Evolutionary conservation across 2,113 vertebrate genomes (phyloP).

Genomic region (Nerophis ophidion): DNA sequence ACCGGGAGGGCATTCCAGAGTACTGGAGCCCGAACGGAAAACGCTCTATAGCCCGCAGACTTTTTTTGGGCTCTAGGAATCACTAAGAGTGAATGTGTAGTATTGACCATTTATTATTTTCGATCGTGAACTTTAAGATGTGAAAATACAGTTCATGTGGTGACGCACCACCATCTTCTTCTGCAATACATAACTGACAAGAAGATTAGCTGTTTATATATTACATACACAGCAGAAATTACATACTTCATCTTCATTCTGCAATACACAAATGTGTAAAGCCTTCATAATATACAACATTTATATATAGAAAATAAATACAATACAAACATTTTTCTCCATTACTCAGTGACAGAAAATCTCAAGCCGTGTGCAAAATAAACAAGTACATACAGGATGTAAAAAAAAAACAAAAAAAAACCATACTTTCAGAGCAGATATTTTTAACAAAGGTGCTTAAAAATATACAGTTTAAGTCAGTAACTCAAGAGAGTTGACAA

Average conservation of each 20-base stretch:
- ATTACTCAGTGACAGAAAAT: neutral
- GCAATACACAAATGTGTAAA: neutral
- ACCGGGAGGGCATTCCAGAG: too few relatives aligned
- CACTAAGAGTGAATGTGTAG: too few relatives aligned
- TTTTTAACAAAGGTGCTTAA: too few relatives aligned
- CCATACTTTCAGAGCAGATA: neutral
- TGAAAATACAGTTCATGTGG: neutral
- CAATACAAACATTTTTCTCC: constrained; percentile 19
- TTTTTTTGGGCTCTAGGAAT: too few relatives aligned
- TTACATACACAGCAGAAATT: neutral
- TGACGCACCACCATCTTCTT: neutral
- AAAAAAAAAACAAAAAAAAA: too few relatives aligned
- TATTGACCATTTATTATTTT: neutral
- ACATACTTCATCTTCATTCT: constrained; percentile 10
- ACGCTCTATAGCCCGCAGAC: too few relatives aligned
- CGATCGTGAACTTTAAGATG: constrained; percentile 19
- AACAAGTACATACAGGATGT: too few relatives aligned
- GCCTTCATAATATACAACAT: constrained; percentile 36
- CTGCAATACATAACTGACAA: neutral
- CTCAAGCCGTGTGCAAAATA: too few relatives aligned
- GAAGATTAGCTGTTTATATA: neutral
- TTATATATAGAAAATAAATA: constrained; percentile 43
- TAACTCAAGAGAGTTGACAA: too few relatives aligned
- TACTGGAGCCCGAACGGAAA: too few relatives aligned
- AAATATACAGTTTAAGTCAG: too few relatives aligned